Percentiles rank a stretch among this genome's conserved stretches.
Conservation (phyloP, 2,113 vertebrate genomes). For the Melanotaenia duboulayi region DNA sequence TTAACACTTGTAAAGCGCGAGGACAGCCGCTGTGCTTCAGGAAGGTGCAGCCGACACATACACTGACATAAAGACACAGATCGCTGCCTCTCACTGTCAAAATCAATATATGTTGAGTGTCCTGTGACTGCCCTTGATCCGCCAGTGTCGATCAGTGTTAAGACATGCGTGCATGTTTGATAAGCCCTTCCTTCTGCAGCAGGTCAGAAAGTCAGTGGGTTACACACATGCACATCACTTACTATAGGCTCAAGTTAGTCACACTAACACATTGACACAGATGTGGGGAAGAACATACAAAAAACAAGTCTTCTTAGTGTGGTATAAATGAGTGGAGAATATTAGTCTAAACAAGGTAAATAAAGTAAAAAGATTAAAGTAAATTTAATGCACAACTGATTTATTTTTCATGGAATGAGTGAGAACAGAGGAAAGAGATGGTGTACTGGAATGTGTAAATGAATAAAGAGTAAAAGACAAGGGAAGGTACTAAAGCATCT, state of each 20-base stretch:
- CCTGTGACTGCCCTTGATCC: conserved; percentile 47
- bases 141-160: conserved; percentile 41
- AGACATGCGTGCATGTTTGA: neutral
- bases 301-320: conserved; percentile 31
- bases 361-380: too few relatives aligned
- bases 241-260: conserved; percentile 23
- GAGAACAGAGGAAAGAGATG: conserved; percentile 5
- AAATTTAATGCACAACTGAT: conserved; percentile 19
- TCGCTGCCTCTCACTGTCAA: conserved; percentile 25
- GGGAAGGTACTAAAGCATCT: neutral
- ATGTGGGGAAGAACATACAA: conserved; percentile 27
- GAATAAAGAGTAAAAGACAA: conserved; percentile 23
- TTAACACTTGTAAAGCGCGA: conserved; percentile 38
- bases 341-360: conserved; percentile 6
- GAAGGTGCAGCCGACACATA: neutral
- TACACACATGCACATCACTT: conserved; percentile 39
- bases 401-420: conserved; percentile 24
- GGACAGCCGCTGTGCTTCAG: conserved; percentile 6
- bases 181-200: conserved; percentile 23
- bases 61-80: conserved; percentile 14
- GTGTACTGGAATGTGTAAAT: conserved; percentile 12
- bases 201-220: conserved; percentile 35
- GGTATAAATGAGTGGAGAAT: conserved; percentile 17
- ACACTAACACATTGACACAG: conserved; percentile 61
- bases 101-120: conserved; percentile 20